Evolutionary conservation across 2,888 invertebrate species (phyloP).

Genomic region (Ophonus ardosiacus): DNA sequence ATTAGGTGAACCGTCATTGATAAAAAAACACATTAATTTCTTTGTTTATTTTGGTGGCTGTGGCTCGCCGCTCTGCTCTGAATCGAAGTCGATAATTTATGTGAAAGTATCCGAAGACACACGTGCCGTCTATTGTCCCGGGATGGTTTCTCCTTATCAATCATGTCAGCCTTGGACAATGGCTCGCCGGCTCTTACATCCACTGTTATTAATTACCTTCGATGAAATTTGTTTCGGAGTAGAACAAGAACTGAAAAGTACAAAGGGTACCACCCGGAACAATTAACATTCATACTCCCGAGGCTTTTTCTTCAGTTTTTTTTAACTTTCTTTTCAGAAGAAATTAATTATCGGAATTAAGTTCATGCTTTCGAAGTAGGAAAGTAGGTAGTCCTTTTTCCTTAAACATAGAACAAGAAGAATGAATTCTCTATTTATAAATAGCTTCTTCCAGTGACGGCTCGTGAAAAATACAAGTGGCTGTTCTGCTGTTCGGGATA

Average conservation of each 20-base stretch:
- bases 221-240: conserved; percentile 61
- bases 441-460: neutral
- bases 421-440: neutral
- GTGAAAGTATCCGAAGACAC: conserved; percentile 45
- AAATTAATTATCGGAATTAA: conserved; percentile 60
- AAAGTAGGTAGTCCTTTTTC: neutral
- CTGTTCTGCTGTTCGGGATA: no score
- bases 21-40: conserved; percentile 44
- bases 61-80: neutral
- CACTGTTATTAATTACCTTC: conserved; percentile 61
- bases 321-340: conserved; percentile 37
- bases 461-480: no score
- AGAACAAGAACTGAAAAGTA: conserved; percentile 63
- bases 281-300: conserved; percentile 52
- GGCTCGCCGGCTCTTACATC: conserved; percentile 44
- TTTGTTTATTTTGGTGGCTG: conserved; percentile 2
- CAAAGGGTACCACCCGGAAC: conserved; percentile 57
- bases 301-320: conserved; percentile 34
- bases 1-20: neutral
- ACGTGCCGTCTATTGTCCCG: conserved; percentile 41
- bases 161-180: conserved; percentile 60
- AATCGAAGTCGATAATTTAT: conserved; percentile 51
- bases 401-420: neutral
- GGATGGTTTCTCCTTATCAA: conserved; percentile 57
- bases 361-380: neutral